Evolutionary conservation across 2,797 vertebrate genomes (phyloP).

Genomic region (Rachycentron canadum): DNA sequence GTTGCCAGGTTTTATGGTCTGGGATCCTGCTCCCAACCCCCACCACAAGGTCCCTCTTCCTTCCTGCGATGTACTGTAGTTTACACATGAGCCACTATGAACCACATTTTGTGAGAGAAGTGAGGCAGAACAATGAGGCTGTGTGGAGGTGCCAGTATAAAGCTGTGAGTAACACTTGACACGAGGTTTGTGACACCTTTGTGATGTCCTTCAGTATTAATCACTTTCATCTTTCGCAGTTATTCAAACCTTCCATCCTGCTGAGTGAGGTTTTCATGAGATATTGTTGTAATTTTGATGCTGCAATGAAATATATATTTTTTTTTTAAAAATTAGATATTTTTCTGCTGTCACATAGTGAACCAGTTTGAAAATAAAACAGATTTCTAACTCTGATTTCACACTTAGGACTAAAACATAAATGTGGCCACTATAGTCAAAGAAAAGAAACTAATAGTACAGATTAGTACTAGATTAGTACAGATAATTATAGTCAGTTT

Average conservation of each 20-base stretch:
- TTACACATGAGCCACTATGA: conserved; percentile 81
- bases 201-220: conserved; percentile 49
- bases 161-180: conserved; percentile 52
- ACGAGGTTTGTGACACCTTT: conserved; percentile 58
- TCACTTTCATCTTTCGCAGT: conserved; percentile 42
- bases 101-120: conserved; percentile 72
- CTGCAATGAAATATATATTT: not conserved
- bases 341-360: not conserved
- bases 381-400: not conserved
- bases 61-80: conserved; percentile 86
- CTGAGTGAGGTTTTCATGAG: conserved; percentile 15
- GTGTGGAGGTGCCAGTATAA: conserved; percentile 33
- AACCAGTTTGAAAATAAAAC: not conserved
- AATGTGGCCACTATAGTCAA: not conserved
- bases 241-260: conserved; percentile 43
- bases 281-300: conserved; percentile 13
- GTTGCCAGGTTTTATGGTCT: conserved; percentile 85
- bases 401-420: not conserved
- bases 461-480: too few relatives aligned
- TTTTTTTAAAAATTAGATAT: not conserved
- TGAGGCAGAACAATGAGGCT: conserved; percentile 79
- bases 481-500: too few relatives aligned
- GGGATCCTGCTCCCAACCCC: conserved; percentile 83
- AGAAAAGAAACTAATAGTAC: not conserved
- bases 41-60: conserved; percentile 83